phyloP scores from a whole-genome alignment of 35 echinoderm and acorn worm species.

The Ophioderma brevispina region DNA sequence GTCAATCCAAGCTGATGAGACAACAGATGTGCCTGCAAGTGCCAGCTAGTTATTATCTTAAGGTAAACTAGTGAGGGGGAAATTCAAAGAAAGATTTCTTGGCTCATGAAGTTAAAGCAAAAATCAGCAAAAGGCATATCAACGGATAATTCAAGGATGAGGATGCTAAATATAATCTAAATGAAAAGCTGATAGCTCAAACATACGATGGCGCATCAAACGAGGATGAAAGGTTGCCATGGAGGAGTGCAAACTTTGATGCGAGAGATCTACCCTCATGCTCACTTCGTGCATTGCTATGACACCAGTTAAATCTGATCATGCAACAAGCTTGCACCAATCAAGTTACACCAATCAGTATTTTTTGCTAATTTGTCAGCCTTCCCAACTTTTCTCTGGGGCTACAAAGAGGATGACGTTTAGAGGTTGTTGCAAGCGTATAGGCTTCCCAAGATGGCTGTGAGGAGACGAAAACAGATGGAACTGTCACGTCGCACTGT shows the following conservation, averaged over 20 bases:
- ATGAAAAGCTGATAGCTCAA: background rate
- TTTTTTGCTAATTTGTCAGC: slow-evolving; percentile 12
- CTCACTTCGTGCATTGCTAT: background rate
- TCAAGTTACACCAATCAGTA: background rate
- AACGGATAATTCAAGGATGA: too few species aligned
- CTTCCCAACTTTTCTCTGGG: background rate
- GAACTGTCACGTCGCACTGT: too few species aligned
- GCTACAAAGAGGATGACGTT: too few species aligned
- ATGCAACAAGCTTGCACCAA: background rate
- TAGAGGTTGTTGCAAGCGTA: too few species aligned
- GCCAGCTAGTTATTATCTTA: background rate
- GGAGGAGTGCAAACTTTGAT: background rate
- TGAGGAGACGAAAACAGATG: too few species aligned
- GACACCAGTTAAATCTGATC: background rate
- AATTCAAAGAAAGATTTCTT: background rate
- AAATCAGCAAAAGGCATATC: too few species aligned
- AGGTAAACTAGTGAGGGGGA: background rate
- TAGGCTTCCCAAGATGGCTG: too few species aligned
- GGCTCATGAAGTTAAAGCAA: background rate
- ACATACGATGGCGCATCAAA: slow-evolving; percentile 9
- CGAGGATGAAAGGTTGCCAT: background rate
- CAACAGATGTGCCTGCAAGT: background rate
- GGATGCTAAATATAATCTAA: background rate
- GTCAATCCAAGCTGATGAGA: background rate
- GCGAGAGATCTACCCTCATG: background rate